A percentile compares a stretch with the other conserved stretches of the same genome.
Evolutionary conservation across 2,888 invertebrate genomes (phyloP).

Genomic region (Eucriotettix oculatus): DNA sequence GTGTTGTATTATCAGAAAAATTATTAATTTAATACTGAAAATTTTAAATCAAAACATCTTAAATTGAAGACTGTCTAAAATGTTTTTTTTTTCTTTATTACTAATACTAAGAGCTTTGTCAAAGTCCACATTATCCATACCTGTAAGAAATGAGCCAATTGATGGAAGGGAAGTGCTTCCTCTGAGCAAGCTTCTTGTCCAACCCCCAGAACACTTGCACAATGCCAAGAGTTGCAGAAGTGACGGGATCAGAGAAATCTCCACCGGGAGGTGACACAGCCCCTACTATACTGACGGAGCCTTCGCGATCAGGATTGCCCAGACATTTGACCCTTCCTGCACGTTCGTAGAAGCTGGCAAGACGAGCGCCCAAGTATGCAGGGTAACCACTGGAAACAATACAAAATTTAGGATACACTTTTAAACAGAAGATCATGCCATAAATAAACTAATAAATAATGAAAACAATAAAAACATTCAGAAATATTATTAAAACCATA

Average conservation of each 20-base stretch:
- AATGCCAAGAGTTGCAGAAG: slow-evolving; percentile 95
- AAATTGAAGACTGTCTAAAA: too few species aligned
- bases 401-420: too few species aligned
- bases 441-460: too few species aligned
- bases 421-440: not conserved
- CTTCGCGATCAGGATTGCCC: slow-evolving; percentile 95
- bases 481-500: too few species aligned
- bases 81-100: too few species aligned
- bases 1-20: too few species aligned
- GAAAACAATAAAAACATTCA: too few species aligned
- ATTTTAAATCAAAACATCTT: too few species aligned
- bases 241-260: slow-evolving; percentile 99
- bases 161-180: slow-evolving; percentile 99
- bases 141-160: slow-evolving; percentile 98
- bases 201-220: slow-evolving; percentile 99
- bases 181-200: slow-evolving; percentile 96
- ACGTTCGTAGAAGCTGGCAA: slow-evolving; percentile 99
- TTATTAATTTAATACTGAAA: too few species aligned
- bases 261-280: slow-evolving; percentile 99
- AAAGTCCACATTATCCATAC: too few species aligned
- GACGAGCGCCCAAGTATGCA: slow-evolving; percentile 92
- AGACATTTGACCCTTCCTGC: slow-evolving; percentile 95
- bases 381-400: slow-evolving; percentile 77
- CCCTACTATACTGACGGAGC: slow-evolving; percentile 97
- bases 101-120: too few species aligned